phyloP scores from a whole-genome alignment of 1,140 invertebrate species.

The Orchestia grillus region DNA sequence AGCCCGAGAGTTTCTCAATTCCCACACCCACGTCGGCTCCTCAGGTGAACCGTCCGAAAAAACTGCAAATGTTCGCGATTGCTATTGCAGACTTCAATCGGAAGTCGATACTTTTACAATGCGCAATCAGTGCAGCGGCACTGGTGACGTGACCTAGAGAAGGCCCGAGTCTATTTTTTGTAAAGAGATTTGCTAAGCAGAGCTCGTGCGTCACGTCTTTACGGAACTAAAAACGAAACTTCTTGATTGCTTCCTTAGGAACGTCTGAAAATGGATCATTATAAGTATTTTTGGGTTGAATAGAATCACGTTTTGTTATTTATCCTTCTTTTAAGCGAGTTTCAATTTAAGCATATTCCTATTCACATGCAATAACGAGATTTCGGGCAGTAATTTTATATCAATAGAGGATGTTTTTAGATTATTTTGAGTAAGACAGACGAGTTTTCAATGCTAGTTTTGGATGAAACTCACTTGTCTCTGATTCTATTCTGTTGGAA shows the following conservation, averaged over 20 bases:
- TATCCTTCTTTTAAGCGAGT: too few species aligned
- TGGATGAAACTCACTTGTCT: background rate
- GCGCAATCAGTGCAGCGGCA: constrained; percentile 29
- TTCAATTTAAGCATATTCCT: too few species aligned
- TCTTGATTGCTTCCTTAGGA: background rate
- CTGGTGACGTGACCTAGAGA: background rate
- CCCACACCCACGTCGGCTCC: background rate
- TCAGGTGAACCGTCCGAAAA: constrained; percentile 7
- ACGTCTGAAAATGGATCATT: too few species aligned
- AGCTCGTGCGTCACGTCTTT: background rate
- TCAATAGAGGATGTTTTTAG: too few species aligned
- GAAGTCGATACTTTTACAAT: constrained; percentile 53
- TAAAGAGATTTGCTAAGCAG: background rate
- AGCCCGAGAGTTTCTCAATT: background rate
- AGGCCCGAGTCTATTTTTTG: background rate
- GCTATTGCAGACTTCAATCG: constrained; percentile 48
- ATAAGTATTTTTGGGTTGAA: too few species aligned
- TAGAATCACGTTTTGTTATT: too few species aligned
- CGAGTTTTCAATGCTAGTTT: background rate
- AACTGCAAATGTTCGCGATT: constrained; percentile 33
- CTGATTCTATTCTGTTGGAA: background rate
- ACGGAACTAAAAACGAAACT: background rate
- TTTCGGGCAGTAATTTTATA: too few species aligned
- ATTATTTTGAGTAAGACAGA: too few species aligned
- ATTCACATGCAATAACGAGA: too few species aligned